phyloP scores from a whole-genome alignment of 64 coral and sea anemone species.

The Actinia equina region DNA sequence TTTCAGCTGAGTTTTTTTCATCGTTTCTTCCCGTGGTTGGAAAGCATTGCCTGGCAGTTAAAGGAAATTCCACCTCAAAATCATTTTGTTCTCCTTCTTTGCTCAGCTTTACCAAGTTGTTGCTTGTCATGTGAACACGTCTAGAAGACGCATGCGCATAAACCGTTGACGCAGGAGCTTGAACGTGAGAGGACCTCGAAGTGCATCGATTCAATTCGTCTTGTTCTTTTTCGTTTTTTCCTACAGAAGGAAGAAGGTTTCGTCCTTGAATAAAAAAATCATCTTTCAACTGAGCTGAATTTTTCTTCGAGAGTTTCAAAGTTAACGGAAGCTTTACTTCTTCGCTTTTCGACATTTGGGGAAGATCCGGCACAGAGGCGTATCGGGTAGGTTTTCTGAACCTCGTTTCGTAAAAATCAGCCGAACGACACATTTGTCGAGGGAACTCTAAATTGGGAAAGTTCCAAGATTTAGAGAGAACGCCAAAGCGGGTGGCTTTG shows the following conservation, averaged over 20 bases:
- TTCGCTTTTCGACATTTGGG: background rate
- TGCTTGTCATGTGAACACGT: background rate
- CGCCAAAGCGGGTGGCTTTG: conserved; percentile 7
- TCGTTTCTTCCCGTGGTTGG: background rate
- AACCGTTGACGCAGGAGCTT: background rate
- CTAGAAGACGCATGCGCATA: background rate
- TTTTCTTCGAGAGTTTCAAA: background rate
- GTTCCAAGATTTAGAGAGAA: background rate
- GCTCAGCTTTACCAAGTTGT: background rate
- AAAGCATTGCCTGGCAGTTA: conserved; percentile 1
- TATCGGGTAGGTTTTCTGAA: background rate
- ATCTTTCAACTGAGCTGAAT: background rate
- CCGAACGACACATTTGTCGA: background rate
- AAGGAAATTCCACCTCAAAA: background rate
- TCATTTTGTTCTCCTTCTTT: background rate
- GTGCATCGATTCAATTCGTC: background rate
- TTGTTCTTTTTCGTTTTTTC: background rate
- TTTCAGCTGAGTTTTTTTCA: background rate
- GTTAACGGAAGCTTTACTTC: background rate
- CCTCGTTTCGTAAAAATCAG: conserved; percentile 14
- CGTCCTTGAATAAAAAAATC: conserved; percentile 2
- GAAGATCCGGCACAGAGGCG: conserved; percentile 1
- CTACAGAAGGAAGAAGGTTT: background rate
- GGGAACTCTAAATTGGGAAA: background rate
- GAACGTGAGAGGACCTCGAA: background rate